A percentile compares a stretch with the other conserved stretches of the same genome.
These are phyloP conservation scores for Drosophila dunni DNA, from an alignment of 1,140 invertebrate species.

Conservation along the genomic window DNA sequence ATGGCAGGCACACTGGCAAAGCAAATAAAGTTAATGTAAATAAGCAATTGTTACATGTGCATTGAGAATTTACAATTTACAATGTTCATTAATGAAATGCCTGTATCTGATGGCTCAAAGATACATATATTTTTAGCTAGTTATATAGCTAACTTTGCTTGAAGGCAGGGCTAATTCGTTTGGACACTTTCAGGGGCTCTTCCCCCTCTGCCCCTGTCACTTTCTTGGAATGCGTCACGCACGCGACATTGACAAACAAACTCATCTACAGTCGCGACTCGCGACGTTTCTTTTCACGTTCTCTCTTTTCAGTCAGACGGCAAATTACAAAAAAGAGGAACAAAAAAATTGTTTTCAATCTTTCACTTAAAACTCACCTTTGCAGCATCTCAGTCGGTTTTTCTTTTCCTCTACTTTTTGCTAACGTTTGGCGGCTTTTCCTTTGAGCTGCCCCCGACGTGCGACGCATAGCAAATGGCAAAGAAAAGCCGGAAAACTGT, in stretches of 20 bases:
- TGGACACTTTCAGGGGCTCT: not conserved
- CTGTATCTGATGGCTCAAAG: not conserved
- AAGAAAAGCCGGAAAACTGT: constrained; percentile 50
- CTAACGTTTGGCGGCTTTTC: constrained; percentile 34
- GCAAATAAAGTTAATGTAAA: constrained; percentile 41
- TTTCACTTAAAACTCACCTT: constrained; percentile 16
- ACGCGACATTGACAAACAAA: constrained; percentile 43
- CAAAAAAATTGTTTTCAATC: constrained; percentile 25
- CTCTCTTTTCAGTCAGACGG: constrained; percentile 32
- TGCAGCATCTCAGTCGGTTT: constrained; percentile 12
- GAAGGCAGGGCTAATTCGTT: constrained; percentile 27
- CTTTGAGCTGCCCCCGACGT: constrained; percentile 44
- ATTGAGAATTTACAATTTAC: not conserved
- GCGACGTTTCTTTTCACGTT: constrained; percentile 36
- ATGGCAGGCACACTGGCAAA: constrained; percentile 8
- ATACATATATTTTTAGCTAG: constrained; percentile 6
- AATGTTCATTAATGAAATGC: constrained; percentile 37
- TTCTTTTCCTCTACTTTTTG: constrained; percentile 6
- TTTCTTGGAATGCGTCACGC: constrained; percentile 32
- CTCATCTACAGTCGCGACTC: constrained; percentile 7
- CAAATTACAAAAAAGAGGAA: constrained; percentile 27
- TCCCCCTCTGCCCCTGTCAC: too few relatives aligned
- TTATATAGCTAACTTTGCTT: not conserved
- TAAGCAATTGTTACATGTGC: constrained; percentile 35
- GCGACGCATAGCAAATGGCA: constrained; percentile 44